Evolutionary conservation across 2,113 vertebrate species (phyloP).

Genomic region (Tricholaema leucomelas): DNA sequence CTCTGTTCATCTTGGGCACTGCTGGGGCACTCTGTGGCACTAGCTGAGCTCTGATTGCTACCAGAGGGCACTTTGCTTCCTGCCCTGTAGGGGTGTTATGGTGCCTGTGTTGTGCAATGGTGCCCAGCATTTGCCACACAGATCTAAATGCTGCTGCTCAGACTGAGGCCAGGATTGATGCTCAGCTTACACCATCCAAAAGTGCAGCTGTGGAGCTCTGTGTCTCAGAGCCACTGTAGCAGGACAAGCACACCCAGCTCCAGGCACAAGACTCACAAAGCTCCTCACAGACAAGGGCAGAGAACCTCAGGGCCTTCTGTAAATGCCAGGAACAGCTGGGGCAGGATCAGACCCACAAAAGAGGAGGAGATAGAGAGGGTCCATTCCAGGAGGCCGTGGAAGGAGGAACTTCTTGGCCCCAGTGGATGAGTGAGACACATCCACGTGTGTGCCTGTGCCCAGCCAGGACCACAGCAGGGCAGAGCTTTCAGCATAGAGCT

Average conservation of each 20-base stretch:
- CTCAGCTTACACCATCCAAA: neutral
- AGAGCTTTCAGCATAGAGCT: neutral
- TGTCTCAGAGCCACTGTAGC: neutral
- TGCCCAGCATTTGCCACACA: neutral
- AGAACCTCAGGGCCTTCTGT: neutral
- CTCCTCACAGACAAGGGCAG: neutral
- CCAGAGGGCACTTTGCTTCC: neutral
- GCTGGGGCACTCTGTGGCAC: neutral
- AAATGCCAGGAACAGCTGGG: neutral
- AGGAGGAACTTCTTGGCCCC: neutral
- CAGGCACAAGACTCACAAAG: neutral
- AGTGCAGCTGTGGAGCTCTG: neutral
- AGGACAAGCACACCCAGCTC: neutral
- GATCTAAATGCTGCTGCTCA: neutral
- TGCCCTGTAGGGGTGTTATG: neutral
- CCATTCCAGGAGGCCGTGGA: neutral
- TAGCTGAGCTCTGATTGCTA: neutral
- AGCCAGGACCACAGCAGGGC: no score
- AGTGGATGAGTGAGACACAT: neutral
- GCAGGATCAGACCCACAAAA: neutral
- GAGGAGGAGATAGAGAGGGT: neutral
- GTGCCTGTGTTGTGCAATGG: neutral
- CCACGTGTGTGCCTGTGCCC: no score
- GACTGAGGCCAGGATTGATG: neutral
- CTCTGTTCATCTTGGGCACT: neutral